Percentiles rank a stretch among this genome's conserved stretches.
phyloP scores from a whole-genome alignment of 2,113 vertebrate species.

The Platysternon megacephalum region DNA sequence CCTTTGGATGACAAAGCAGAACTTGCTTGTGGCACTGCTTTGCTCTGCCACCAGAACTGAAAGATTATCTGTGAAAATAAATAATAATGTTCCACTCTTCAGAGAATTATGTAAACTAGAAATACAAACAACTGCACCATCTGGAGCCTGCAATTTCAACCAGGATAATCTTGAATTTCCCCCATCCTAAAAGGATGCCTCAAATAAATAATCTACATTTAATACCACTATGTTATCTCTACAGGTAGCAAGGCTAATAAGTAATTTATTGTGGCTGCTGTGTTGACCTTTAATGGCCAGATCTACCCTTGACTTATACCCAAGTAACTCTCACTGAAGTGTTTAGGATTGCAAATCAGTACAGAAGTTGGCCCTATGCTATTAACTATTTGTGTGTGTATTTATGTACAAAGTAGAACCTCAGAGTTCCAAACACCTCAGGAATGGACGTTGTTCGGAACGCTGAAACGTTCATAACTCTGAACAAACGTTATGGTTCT shows the following conservation, averaged over 20 bases:
- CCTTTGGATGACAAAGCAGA: background rate
- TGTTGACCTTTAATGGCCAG: background rate
- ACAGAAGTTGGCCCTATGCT: background rate
- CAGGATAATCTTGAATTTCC: background rate
- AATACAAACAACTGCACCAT: background rate
- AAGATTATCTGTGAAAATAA: slow-evolving; percentile 15
- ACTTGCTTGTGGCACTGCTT: background rate
- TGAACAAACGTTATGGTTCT: no score
- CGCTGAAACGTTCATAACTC: no score
- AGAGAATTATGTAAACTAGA: background rate
- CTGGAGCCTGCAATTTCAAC: background rate
- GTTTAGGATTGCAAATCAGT: background rate
- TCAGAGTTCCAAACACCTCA: no score
- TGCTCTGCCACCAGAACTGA: background rate
- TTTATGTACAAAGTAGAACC: no score
- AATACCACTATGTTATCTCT: background rate
- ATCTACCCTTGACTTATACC: accelerated
- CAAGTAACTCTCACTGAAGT: background rate
- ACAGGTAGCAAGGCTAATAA: background rate
- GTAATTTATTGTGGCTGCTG: background rate
- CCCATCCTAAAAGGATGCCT: background rate
- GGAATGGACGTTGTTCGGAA: no score
- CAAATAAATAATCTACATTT: background rate
- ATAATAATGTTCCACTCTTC: background rate
- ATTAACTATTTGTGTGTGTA: background rate